Evolutionary conservation across 64 coral and sea anemone species (phyloP).

Genomic region (Trachythela sp.): DNA sequence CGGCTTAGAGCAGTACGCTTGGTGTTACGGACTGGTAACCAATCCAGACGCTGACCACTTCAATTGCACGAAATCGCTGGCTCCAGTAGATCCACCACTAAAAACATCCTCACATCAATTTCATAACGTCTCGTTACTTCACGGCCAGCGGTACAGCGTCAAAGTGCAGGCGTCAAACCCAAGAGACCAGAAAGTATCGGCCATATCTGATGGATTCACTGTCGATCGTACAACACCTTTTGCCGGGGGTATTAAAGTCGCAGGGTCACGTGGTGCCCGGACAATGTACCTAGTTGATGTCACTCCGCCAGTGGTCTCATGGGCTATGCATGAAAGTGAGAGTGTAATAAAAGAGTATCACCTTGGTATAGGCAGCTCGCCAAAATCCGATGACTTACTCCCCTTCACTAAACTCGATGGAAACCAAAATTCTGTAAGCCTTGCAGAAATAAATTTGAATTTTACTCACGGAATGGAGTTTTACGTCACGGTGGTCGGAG

Average conservation of each 20-base stretch:
- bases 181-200: constrained; percentile 47
- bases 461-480: constrained; percentile 60
- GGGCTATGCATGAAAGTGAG: too few relatives aligned
- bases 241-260: constrained; percentile 37
- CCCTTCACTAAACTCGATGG: background rate
- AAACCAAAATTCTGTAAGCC: background rate
- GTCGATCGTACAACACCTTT: constrained; percentile 60
- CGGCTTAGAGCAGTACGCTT: constrained; percentile 62
- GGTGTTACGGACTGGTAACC: constrained; percentile 54
- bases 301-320: background rate
- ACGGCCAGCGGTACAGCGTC: constrained; percentile 64
- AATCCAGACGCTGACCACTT: background rate
- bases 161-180: constrained; percentile 69
- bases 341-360: background rate
- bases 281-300: background rate
- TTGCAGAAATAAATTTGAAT: constrained; percentile 34
- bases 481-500: constrained; percentile 64
- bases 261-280: background rate
- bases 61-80: background rate
- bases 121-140: constrained; percentile 67
- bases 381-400: background rate
- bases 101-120: constrained; percentile 55
- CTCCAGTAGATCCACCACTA: constrained; percentile 12
- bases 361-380: background rate
- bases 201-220: constrained; percentile 76